Evolutionary conservation across 2,113 vertebrate species (phyloP).

Genomic region (Sceloporus tristichus): DNA sequence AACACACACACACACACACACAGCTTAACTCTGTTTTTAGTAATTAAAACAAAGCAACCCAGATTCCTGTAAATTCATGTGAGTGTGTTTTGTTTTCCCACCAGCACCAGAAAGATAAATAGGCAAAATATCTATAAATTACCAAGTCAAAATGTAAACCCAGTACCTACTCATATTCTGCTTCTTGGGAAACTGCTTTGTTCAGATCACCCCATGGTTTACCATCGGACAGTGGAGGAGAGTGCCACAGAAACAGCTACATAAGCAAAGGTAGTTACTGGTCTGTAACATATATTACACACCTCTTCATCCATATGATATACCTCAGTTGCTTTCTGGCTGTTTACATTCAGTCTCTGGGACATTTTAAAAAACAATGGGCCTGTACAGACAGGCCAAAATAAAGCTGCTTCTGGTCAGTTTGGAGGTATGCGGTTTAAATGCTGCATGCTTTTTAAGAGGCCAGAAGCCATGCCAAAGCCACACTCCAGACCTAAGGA

Average conservation of each 20-base stretch:
- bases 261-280: not conserved
- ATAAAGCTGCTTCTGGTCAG: too few species aligned
- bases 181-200: not conserved
- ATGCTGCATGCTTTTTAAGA: too few species aligned
- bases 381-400: too few species aligned
- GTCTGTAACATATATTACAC: not conserved
- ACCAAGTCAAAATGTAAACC: not conserved
- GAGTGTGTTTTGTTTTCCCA: not conserved
- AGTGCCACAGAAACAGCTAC: rapidly evolving
- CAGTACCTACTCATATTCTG: not conserved
- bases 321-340: not conserved
- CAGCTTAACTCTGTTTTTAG: too few species aligned
- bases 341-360: not conserved
- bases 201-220: not conserved
- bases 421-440: too few species aligned
- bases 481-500: too few species aligned
- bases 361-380: not conserved
- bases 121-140: not conserved
- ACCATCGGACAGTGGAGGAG: not conserved
- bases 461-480: too few species aligned
- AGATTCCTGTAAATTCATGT: not conserved
- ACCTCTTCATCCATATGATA: not conserved
- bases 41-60: not conserved
- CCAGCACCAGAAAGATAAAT: not conserved
- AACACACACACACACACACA: too few species aligned